Evolutionary conservation across 1,140 invertebrate genomes (phyloP), one percentile per base, ranked within the genome.

Genomic region (Bombus pyrosoma): DNA sequence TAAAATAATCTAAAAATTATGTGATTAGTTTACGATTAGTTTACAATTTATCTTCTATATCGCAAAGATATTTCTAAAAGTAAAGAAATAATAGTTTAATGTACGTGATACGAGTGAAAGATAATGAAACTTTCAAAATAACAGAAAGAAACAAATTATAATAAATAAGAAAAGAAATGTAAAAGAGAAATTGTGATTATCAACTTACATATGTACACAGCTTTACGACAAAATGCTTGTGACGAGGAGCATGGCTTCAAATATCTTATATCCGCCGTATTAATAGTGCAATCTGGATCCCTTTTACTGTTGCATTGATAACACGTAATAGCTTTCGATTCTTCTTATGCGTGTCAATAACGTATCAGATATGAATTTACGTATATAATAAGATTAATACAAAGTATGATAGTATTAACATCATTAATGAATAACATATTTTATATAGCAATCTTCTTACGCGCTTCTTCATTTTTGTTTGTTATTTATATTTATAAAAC

Each of bases 301-400:
- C 82, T 76, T 66, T 81, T 81, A 71, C 92, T 93, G n/a, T 84
- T 90, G 64, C 91, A 92, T 69, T 92, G 91, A 83, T 90, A 92
- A 86, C 91, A 93, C 53, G 87, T 82, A 57, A 87, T 84, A 18
- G 87, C 87, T 82, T 66, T 86, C 28, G 69, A 87, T 82, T 89
- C 75, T 90, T 81, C 41, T 79, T 75, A 25, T 12, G 4, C 43
- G 18, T 68, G 34, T 22, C 34, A 69, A 81, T 18, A 47, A 57
- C 18, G 5, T 28, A 47, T 59, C 37, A 47, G 0, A 28, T 13
- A 41, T 15, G 53, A 73, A 68, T 62, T 62, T 62, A 22, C 18
- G 47, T 53, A 62, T 62, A 25, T n/a, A 62, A 66, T 72, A 72
- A 64, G 39, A 47, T 41, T 13, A 28, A 22, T 74, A 41, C 1